Conservation (phyloP, 2,888 invertebrate genomes). For the Lepidochrysops patricia region DNA sequence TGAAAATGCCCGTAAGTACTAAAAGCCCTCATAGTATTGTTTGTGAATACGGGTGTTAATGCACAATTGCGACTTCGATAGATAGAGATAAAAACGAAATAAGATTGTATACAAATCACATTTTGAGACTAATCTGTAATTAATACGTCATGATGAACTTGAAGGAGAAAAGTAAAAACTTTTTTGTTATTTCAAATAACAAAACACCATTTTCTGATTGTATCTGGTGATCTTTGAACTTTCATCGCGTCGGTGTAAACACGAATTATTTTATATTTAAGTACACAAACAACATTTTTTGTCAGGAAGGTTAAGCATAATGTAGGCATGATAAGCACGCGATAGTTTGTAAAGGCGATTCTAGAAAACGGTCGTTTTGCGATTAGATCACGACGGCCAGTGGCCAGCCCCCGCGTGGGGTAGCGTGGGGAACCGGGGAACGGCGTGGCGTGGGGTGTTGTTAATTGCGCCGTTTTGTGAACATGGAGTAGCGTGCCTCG, state of each 20-base stretch:
- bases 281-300: constrained; percentile 16
- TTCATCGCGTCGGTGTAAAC: not conserved
- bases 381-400: constrained; percentile 62
- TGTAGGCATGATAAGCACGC: constrained; percentile 47
- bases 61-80: too few species aligned
- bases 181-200: not conserved
- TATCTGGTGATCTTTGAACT: not conserved
- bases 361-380: constrained; percentile 74
- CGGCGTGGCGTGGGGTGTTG: constrained; percentile 47
- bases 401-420: constrained; percentile 15
- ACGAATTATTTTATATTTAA: constrained; percentile 4
- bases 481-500: constrained; percentile 69
- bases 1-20: too few species aligned
- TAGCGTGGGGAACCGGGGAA: constrained; percentile 32
- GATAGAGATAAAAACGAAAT: too few species aligned
- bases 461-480: constrained; percentile 75
- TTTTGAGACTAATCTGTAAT: too few species aligned
- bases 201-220: not conserved
- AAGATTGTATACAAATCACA: too few species aligned
- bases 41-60: too few species aligned
- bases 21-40: too few species aligned
- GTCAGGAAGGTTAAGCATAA: constrained; percentile 24
- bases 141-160: too few species aligned
- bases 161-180: too few species aligned
- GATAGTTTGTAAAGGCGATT: constrained; percentile 70